Evolutionary conservation across 1,140 invertebrate species (phyloP).

Genomic region (Procambarus clarkii): DNA sequence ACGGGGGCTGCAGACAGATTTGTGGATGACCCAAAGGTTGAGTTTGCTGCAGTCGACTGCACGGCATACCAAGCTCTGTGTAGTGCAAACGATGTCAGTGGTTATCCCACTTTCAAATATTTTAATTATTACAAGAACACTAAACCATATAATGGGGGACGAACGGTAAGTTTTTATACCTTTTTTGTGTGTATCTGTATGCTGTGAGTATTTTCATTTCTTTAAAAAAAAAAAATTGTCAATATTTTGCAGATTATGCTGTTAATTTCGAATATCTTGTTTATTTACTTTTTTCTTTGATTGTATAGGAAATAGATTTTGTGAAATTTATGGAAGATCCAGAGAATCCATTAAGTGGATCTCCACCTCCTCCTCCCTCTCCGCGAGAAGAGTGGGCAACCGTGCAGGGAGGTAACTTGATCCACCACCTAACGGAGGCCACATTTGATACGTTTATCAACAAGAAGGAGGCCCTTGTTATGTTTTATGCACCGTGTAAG

Average conservation of each 20-base stretch:
- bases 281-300: not conserved
- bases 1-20: constrained; percentile 84
- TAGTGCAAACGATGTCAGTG: constrained; percentile 83
- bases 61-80: constrained; percentile 83
- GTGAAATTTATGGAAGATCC: constrained; percentile 82
- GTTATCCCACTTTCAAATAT: constrained; percentile 92
- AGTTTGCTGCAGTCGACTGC: constrained; percentile 90
- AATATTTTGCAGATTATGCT: too few species aligned
- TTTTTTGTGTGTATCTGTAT: not conserved
- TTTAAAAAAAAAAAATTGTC: too few species aligned
- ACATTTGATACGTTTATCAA: constrained; percentile 78
- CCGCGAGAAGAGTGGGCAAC: constrained; percentile 77
- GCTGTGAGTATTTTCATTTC: too few species aligned
- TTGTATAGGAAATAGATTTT: constrained; percentile 81
- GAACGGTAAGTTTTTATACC: constrained; percentile 76
- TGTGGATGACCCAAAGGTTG: constrained; percentile 79
- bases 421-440: constrained; percentile 78
- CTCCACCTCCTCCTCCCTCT: constrained; percentile 74
- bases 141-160: constrained; percentile 83
- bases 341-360: constrained; percentile 75
- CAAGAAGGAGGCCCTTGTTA: constrained; percentile 78
- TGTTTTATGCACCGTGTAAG: constrained; percentile 82
- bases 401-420: constrained; percentile 76
- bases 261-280: too few species aligned
- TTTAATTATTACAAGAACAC: constrained; percentile 89